Evolutionary conservation across 2,797 vertebrate genomes (phyloP), one percentile per base, ranked within the genome.

Genomic region (Aldrovandia affinis): DNA sequence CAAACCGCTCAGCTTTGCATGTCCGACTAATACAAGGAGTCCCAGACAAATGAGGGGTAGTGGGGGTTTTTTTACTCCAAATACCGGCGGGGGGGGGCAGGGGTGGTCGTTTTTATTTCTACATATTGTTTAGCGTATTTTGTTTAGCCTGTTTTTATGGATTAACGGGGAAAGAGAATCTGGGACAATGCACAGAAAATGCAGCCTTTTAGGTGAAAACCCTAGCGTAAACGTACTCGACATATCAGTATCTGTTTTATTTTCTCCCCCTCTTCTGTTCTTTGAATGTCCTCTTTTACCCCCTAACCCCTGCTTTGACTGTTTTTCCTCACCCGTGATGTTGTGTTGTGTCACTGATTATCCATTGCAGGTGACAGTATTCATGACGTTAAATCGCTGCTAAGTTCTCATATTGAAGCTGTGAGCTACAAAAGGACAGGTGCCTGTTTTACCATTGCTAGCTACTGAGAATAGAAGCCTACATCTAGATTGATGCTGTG

Each of bases 1-100:
- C 88, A 84, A 85, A 89, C 86, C 88, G 89, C 88, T 83, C 86
- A 92, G 95, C 95, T 97, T 96, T 97, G 97, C 97, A 98, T 97
- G 91, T 87, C 79, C 75, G 87, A 84, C 61, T 89, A 75, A 87
- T 75, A 87, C 83, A 90, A 89, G 88, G 89, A 95, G 91, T 95
- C 87, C 92, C 93, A 95, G 95, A 96, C 93, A 94, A 79, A 86
- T 83, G 22, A 59, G 33, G 0, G 33, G 20, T 78, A 42, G 78
- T 65, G 54, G 39, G 70, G 78, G 73, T 80, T 7, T 22, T 25
- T 36, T 78, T n/a, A 59, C 79, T 59, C 22, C n/a, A 36, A 15
- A 36, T 28, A 20, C 7, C 10, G 39, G 36, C 14, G 70, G 36
- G 39, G 44, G 22, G 83, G 77, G 10, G 89, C 86, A 80, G 91